These are phyloP conservation scores for Ophioninae sp. DNA, from an alignment of 2,888 invertebrate species.

Conservation along the genomic window DNA sequence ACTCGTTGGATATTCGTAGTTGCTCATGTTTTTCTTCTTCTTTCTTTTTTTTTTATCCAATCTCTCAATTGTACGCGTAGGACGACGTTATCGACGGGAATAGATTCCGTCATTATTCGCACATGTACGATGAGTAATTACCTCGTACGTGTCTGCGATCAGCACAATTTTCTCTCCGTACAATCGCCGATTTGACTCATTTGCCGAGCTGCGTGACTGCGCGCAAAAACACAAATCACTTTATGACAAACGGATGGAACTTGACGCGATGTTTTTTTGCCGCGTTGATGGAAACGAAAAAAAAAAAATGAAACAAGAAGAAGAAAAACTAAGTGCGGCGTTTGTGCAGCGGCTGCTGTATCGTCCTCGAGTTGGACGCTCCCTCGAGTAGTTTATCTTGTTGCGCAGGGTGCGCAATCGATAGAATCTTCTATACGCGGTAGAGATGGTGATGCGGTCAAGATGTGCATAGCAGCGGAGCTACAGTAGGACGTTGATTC, in stretches of 20 bases:
- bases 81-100: slow-evolving; percentile 39
- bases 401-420: background rate
- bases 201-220: background rate
- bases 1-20: background rate
- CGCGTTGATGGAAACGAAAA: background rate
- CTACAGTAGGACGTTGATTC: background rate
- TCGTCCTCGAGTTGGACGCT: background rate
- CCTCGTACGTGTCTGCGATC: slow-evolving; percentile 16
- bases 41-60: background rate
- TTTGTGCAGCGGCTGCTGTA: background rate
- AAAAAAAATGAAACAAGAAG: too few relatives aligned
- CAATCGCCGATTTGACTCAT: slow-evolving; percentile 19
- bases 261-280: background rate
- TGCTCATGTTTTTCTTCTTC: background rate
- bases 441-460: background rate
- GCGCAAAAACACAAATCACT: background rate
- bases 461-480: background rate
- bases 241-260: background rate
- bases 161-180: slow-evolving; percentile 13
- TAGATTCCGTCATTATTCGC: slow-evolving; percentile 43
- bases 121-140: slow-evolving; percentile 45
- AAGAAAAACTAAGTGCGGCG: background rate
- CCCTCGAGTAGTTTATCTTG: background rate
- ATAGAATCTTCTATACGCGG: background rate
- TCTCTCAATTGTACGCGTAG: background rate